Evolutionary conservation across 2,797 vertebrate species (phyloP).

Genomic region (Bradypodion pumilum): DNA sequence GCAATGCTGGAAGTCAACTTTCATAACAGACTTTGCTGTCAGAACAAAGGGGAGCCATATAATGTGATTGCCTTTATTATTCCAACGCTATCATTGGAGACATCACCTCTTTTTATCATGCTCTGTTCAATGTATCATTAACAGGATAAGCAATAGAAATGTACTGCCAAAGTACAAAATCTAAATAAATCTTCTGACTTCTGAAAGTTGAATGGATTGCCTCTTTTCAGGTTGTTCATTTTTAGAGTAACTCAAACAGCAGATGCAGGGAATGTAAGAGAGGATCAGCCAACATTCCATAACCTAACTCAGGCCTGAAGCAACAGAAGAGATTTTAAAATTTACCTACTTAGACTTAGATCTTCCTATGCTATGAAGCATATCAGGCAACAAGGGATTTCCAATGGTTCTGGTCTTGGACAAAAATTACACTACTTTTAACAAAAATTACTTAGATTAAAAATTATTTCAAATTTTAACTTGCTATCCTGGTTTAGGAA

Average conservation of each 20-base stretch:
- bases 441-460: too few relatives aligned
- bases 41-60: not conserved
- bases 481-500: not conserved
- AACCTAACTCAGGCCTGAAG: not conserved
- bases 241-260: not conserved
- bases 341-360: too few relatives aligned
- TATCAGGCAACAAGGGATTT: too few relatives aligned
- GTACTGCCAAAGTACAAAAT: not conserved
- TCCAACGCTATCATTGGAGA: not conserved
- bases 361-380: too few relatives aligned
- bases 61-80: not conserved
- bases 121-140: not conserved
- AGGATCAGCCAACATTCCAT: not conserved
- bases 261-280: not conserved
- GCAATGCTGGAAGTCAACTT: not conserved
- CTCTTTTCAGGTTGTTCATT: not conserved
- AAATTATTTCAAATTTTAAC: not conserved
- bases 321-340: not conserved
- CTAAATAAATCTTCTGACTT: not conserved
- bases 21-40: conserved; percentile 2
- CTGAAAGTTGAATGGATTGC: not conserved
- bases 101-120: not conserved
- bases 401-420: too few relatives aligned
- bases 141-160: not conserved
- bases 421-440: too few relatives aligned